These are phyloP conservation scores for Stylophora pistillata DNA, from an alignment of 64 coral and sea anemone species.

Conservation along the genomic window DNA sequence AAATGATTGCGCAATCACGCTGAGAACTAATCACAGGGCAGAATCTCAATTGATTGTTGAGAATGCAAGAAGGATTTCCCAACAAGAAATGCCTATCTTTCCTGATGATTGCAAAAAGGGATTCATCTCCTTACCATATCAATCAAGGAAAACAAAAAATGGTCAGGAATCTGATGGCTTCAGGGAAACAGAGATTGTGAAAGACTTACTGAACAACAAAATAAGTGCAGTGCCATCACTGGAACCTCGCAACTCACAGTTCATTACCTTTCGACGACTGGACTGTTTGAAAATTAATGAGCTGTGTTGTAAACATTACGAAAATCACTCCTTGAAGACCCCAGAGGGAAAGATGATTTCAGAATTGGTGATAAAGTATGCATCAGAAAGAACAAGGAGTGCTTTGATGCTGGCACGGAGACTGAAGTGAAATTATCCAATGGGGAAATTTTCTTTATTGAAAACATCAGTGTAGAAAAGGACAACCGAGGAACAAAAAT, in stretches of 20 bases:
- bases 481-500: slow-evolving; percentile 14
- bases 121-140: slow-evolving; percentile 3
- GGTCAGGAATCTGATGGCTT: slow-evolving; percentile 1
- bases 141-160: neutral
- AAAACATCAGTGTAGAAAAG: slow-evolving; percentile 36
- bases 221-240: neutral
- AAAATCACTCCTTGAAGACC: slow-evolving; percentile 44
- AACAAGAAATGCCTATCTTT: slow-evolving; percentile 12
- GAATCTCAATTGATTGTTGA: slow-evolving; percentile 61
- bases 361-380: slow-evolving; percentile 63
- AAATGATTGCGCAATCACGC: slow-evolving; percentile 16
- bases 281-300: slow-evolving; percentile 65
- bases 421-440: slow-evolving; percentile 53
- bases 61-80: slow-evolving; percentile 61
- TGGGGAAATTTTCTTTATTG: slow-evolving; percentile 73
- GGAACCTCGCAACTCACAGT: slow-evolving; percentile 43
- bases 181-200: slow-evolving; percentile 18
- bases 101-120: slow-evolving; percentile 21
- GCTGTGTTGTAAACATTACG: slow-evolving; percentile 43
- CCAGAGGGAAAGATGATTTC: slow-evolving; percentile 55
- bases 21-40: slow-evolving; percentile 61
- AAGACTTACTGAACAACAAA: slow-evolving; percentile 11
- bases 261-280: slow-evolving; percentile 52
- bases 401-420: slow-evolving; percentile 1
- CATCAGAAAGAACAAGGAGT: slow-evolving; percentile 50